phyloP scores from a whole-genome alignment of 2,113 vertebrate species.

The Lanius collurio region DNA sequence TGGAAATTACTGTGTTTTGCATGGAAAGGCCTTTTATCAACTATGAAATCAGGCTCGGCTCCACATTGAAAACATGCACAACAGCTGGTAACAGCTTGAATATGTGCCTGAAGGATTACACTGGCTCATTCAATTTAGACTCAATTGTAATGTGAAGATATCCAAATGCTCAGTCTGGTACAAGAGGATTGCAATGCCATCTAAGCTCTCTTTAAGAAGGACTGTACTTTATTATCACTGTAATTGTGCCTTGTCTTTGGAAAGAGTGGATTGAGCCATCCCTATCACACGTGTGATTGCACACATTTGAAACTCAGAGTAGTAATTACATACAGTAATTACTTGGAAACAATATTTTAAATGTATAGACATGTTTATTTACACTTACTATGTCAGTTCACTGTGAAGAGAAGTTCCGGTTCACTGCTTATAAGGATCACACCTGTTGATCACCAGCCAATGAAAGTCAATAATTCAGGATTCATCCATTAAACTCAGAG shows the following conservation, averaged over 20 bases:
- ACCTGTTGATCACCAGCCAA: background rate
- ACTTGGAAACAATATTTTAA: background rate
- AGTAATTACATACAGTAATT: background rate
- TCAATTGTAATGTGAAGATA: background rate
- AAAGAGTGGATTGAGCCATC: background rate
- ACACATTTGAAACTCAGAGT: background rate
- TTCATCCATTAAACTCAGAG: background rate
- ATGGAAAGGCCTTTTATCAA: background rate
- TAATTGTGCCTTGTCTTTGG: background rate
- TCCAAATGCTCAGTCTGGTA: conserved; percentile 20
- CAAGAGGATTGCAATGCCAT: background rate
- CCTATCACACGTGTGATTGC: too few relatives aligned
- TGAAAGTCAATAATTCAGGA: background rate
- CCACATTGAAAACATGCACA: conserved; percentile 8
- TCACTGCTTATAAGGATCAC: background rate
- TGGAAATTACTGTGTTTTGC: conserved; percentile 7
- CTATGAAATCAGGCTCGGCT: conserved; percentile 8
- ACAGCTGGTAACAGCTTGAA: conserved; percentile 63
- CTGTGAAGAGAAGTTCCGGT: background rate
- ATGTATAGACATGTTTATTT: background rate
- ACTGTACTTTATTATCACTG: background rate
- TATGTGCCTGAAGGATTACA: conserved; percentile 22
- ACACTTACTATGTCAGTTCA: background rate
- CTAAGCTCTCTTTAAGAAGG: background rate
- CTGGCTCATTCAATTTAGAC: conserved; percentile 29